Percentiles rank a stretch among this genome's conserved stretches.
These are phyloP conservation scores for Sturmia bella DNA, from an alignment of 2,888 invertebrate genomes.

Conservation along the genomic window DNA sequence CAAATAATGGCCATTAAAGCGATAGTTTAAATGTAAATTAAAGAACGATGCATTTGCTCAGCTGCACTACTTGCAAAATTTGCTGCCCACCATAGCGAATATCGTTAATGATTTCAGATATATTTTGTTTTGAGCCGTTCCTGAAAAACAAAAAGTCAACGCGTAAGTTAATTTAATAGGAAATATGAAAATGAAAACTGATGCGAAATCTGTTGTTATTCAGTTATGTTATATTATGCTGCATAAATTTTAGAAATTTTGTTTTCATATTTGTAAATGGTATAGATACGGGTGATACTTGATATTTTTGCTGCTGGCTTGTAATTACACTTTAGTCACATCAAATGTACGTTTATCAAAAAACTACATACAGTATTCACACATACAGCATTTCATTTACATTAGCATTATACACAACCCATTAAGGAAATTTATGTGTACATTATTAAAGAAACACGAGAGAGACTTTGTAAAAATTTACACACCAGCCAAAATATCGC, in stretches of 20 bases:
- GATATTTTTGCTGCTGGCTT: not conserved
- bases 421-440: slow-evolving; percentile 15
- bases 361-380: slow-evolving; percentile 2
- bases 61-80: no score
- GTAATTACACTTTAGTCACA: not conserved
- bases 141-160: no score
- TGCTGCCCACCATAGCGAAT: no score
- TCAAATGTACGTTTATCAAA: not conserved
- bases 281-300: not conserved
- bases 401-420: slow-evolving; percentile 19
- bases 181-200: not conserved
- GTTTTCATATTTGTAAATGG: not conserved
- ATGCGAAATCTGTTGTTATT: slow-evolving; percentile 11
- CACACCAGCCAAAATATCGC: no score
- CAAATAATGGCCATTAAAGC: no score
- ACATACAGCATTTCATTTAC: slow-evolving; percentile 16
- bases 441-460: no score
- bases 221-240: slow-evolving; percentile 18
- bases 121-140: no score
- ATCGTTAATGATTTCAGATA: no score
- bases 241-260: slow-evolving; percentile 23
- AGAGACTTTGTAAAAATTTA: no score
- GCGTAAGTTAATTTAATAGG: no score
- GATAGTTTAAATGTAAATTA: no score
- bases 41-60: no score